These are phyloP conservation scores for Drosophila parabipectinata DNA, from an alignment of 1,140 invertebrate genomes.

Conservation along the genomic window DNA sequence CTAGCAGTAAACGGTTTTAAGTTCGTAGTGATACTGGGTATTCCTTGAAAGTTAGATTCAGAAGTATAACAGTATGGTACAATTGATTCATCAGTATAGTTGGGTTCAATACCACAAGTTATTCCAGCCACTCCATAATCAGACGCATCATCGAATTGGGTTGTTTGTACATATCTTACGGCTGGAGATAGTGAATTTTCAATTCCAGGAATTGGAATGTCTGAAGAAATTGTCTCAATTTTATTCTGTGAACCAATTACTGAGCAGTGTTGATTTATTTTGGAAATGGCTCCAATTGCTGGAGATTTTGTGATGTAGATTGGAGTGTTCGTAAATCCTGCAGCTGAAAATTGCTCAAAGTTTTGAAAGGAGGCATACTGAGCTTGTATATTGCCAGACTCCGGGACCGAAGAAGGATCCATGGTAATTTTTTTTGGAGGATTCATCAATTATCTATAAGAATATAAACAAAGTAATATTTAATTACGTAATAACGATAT, in stretches of 20 bases:
- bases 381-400: constrained; percentile 58
- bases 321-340: constrained; percentile 84
- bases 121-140: constrained; percentile 88
- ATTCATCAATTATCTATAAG: constrained; percentile 54
- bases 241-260: constrained; percentile 85
- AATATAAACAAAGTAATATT: not conserved
- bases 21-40: constrained; percentile 84
- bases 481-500: too few species aligned
- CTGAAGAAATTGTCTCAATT: constrained; percentile 86
- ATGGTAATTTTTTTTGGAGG: constrained; percentile 59
- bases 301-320: constrained; percentile 65
- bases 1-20: constrained; percentile 84
- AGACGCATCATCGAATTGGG: constrained; percentile 86
- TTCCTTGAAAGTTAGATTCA: constrained; percentile 87
- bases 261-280: constrained; percentile 78
- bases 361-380: constrained; percentile 84
- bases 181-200: constrained; percentile 84
- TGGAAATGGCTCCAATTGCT: constrained; percentile 57
- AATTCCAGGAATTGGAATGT: constrained; percentile 86
- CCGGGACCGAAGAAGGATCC: constrained; percentile 54
- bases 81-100: constrained; percentile 85
- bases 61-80: constrained; percentile 88
- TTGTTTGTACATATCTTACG: constrained; percentile 75
- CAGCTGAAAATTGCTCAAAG: constrained; percentile 86
- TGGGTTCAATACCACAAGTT: constrained; percentile 85